phyloP scores from a whole-genome alignment of 2,888 invertebrate genomes.

The Synergus gifuensis region DNA sequence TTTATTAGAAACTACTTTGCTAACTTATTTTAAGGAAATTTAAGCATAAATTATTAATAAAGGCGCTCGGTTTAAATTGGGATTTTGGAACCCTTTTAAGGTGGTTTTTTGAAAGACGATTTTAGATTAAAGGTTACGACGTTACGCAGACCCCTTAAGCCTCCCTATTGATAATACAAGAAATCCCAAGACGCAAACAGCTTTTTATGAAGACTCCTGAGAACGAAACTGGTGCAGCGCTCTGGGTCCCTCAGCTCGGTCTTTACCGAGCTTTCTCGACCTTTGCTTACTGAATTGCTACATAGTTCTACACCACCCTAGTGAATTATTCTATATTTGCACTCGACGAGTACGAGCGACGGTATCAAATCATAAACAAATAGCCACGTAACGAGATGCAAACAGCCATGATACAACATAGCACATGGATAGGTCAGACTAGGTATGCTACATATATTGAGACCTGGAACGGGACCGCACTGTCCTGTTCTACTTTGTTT shows the following conservation, averaged over 20 bases:
- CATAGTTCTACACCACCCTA: background rate
- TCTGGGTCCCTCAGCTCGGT: constrained; percentile 3
- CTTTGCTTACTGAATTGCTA: constrained; percentile 11
- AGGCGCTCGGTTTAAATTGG: too few relatives aligned
- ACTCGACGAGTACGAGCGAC: constrained; percentile 56
- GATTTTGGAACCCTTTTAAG: background rate
- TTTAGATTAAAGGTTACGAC: constrained; percentile 3
- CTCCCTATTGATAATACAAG: background rate
- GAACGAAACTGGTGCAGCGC: background rate
- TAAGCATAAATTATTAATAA: too few relatives aligned
- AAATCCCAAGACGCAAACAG: background rate
- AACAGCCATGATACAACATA: constrained; percentile 63
- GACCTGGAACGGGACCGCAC: constrained; percentile 34
- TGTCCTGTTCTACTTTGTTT: constrained; percentile 27
- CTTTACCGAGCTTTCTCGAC: background rate
- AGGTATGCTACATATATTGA: background rate
- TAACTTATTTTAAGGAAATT: too few relatives aligned
- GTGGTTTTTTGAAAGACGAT: background rate
- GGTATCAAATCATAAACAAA: constrained; percentile 75
- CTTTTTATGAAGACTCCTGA: background rate
- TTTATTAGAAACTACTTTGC: too few relatives aligned
- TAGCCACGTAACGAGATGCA: constrained; percentile 75
- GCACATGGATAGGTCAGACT: constrained; percentile 52
- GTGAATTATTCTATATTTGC: constrained; percentile 43
- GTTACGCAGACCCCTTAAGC: background rate